A percentile compares a stretch with the other conserved stretches of the same genome.
phyloP scores from a whole-genome alignment of 2,888 invertebrate genomes.

The Leptinotarsa haldemani region DNA sequence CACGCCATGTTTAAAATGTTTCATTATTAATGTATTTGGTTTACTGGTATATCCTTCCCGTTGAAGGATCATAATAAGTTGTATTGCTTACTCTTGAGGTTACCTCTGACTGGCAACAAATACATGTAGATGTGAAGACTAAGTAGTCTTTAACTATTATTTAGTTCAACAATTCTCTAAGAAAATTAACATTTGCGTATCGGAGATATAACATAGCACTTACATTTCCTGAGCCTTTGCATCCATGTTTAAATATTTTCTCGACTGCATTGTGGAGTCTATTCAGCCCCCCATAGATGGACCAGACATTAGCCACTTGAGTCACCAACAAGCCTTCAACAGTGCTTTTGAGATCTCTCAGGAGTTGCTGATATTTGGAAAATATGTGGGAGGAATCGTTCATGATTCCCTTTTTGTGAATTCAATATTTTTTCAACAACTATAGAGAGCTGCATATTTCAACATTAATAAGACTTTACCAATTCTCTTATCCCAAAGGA shows the following conservation, averaged over 20 bases:
- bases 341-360: slow-evolving; percentile 69
- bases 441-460: background rate
- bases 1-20: too few species aligned
- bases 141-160: background rate
- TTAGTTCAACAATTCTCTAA: background rate
- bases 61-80: too few species aligned
- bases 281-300: slow-evolving; percentile 71
- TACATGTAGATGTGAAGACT: too few species aligned
- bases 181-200: too few species aligned
- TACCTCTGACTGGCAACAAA: too few species aligned
- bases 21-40: too few species aligned
- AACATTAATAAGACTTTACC: too few species aligned
- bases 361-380: slow-evolving; percentile 66
- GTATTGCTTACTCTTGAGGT: too few species aligned
- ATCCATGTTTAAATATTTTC: slow-evolving; percentile 72
- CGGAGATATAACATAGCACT: slow-evolving; percentile 3
- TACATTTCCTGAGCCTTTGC: slow-evolving; percentile 52
- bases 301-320: slow-evolving; percentile 72
- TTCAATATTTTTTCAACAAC: background rate
- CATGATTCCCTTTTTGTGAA: slow-evolving; percentile 36
- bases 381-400: slow-evolving; percentile 44
- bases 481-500: too few species aligned
- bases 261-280: slow-evolving; percentile 69
- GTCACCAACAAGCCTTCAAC: slow-evolving; percentile 71
- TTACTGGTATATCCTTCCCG: too few species aligned